phyloP scores from a whole-genome alignment of 2,888 invertebrate species.

The Leucania comma region DNA sequence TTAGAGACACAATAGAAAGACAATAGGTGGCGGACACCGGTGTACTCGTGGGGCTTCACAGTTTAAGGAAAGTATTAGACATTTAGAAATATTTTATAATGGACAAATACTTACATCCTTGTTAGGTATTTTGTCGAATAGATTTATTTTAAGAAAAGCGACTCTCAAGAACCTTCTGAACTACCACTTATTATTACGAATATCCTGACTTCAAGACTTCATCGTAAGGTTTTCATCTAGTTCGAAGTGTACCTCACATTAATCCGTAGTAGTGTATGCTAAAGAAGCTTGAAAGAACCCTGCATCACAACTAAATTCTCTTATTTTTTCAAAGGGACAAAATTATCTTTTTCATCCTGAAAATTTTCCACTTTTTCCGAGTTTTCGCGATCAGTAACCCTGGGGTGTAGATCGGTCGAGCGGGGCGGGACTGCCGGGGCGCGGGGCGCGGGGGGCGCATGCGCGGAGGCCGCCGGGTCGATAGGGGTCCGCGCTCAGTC shows the following conservation, averaged over 20 bases:
- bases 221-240: neutral
- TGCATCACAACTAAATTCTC: neutral
- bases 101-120: too few species aligned
- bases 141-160: too few species aligned
- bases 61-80: too few species aligned
- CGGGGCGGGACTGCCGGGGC: constrained; percentile 57
- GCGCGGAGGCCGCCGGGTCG: constrained; percentile 66
- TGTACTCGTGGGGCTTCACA: too few species aligned
- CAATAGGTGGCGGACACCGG: too few species aligned
- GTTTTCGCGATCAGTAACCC: constrained; percentile 57
- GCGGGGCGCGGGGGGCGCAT: constrained; percentile 51
- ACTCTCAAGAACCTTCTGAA: too few species aligned
- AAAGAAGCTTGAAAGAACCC: neutral
- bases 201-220: too few species aligned
- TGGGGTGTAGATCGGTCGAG: constrained; percentile 34
- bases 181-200: too few species aligned
- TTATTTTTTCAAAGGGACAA: neutral
- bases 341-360: neutral
- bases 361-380: constrained; percentile 28
- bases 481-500: constrained; percentile 73
- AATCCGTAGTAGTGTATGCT: too few species aligned
- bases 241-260: neutral
- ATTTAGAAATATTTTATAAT: too few species aligned
- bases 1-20: too few species aligned
- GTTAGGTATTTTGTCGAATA: too few species aligned